These are phyloP conservation scores for Cheiracanthium punctorium DNA, from an alignment of 2,888 invertebrate genomes.

Conservation along the genomic window DNA sequence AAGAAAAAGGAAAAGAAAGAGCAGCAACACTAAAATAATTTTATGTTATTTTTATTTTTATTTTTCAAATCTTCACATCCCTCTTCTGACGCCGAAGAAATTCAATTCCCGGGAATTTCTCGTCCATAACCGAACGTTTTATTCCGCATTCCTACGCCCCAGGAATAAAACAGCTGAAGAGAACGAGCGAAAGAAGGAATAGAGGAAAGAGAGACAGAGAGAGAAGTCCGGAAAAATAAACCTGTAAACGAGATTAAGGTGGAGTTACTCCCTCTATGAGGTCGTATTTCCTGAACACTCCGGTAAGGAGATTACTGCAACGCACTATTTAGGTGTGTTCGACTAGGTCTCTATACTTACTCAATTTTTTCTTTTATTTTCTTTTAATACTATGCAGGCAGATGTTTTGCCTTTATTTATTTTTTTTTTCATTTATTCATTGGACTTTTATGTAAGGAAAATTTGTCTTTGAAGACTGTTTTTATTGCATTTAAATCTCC, in stretches of 20 bases:
- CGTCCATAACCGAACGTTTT: neutral
- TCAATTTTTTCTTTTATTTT: neutral
- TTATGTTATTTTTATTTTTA: neutral
- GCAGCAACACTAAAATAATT: neutral
- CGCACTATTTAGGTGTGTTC: neutral
- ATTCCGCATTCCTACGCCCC: neutral
- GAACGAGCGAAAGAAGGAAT: neutral
- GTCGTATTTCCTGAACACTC: slow-evolving; percentile 3
- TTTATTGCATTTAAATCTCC: too few relatives aligned
- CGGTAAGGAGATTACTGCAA: neutral
- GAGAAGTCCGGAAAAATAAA: slow-evolving; percentile 4
- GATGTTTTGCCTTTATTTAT: neutral
- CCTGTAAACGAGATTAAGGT: slow-evolving; percentile 3
- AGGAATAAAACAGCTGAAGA: neutral
- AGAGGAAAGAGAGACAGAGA: neutral
- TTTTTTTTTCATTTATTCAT: neutral
- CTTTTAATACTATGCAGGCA: neutral
- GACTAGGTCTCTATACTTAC: neutral
- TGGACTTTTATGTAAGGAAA: neutral
- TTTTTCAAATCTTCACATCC: neutral
- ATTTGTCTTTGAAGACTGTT: neutral
- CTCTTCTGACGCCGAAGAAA: neutral
- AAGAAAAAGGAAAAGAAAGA: too few relatives aligned
- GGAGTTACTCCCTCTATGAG: neutral
- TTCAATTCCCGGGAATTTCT: neutral